A percentile compares a stretch with the other conserved stretches of the same genome.
These are phyloP conservation scores for Rhyacophila brunnea DNA, from an alignment of 1,140 invertebrate genomes.

Conservation along the genomic window DNA sequence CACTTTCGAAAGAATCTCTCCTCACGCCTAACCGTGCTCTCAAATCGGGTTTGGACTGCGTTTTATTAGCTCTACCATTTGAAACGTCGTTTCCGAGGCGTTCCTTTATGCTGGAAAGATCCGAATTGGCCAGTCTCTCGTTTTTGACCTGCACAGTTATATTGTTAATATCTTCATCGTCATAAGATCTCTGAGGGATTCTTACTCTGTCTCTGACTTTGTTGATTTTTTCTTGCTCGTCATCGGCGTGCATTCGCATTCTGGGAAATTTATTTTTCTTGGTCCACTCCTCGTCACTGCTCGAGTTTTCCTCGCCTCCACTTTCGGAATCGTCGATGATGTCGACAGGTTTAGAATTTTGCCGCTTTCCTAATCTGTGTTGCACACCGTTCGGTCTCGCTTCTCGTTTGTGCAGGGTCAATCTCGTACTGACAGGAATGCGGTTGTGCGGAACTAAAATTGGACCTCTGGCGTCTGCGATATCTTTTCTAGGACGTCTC, in stretches of 20 bases:
- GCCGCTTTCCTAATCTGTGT: slow-evolving; percentile 38
- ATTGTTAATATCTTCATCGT: neutral
- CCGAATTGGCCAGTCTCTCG: slow-evolving; percentile 3
- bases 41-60: slow-evolving; percentile 7
- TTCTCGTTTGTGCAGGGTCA: neutral
- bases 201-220: slow-evolving; percentile 12
- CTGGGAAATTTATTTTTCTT: slow-evolving; percentile 64
- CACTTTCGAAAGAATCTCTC: slow-evolving; percentile 26
- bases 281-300: slow-evolving; percentile 53
- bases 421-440: neutral
- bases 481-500: slow-evolving; percentile 1
- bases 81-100: neutral
- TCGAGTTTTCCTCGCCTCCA: neutral
- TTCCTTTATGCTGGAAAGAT: neutral
- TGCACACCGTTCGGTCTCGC: slow-evolving; percentile 1
- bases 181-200: neutral
- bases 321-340: slow-evolving; percentile 10
- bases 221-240: slow-evolving; percentile 65
- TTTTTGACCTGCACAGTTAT: slow-evolving; percentile 28
- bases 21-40: slow-evolving; percentile 22
- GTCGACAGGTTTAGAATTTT: slow-evolving; percentile 41
- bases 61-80: slow-evolving; percentile 1
- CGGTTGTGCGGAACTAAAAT: neutral
- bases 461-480: slow-evolving; percentile 22
- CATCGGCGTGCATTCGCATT: slow-evolving; percentile 88